Percentiles rank a stretch among this genome's conserved stretches.
Evolutionary conservation across 2,797 vertebrate genomes (phyloP).

Genomic region (Notolepis coatsorum): DNA sequence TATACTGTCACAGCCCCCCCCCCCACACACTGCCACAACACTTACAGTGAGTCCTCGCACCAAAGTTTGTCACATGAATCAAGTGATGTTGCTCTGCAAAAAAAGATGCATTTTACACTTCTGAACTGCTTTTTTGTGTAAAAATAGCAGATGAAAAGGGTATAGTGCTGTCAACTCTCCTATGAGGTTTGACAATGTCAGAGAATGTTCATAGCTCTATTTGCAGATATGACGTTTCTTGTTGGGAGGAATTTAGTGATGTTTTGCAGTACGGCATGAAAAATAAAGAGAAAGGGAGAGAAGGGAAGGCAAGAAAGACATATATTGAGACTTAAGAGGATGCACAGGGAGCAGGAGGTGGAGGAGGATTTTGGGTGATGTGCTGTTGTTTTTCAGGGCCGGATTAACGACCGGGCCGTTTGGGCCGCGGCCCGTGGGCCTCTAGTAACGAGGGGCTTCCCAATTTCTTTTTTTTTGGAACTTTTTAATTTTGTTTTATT

Average conservation of each 20-base stretch:
- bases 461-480: too few species aligned
- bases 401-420: too few species aligned
- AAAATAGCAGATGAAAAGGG: constrained; percentile 26
- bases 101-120: constrained; percentile 34
- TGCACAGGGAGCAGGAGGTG: constrained; percentile 28
- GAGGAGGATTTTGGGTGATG: too few species aligned
- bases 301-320: neutral
- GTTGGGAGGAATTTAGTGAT: neutral
- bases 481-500: too few species aligned
- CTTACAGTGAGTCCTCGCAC: constrained; percentile 10
- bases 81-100: constrained; percentile 14
- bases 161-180: neutral
- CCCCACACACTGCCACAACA: neutral
- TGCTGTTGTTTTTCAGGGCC: too few species aligned
- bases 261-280: constrained; percentile 6
- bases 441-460: too few species aligned
- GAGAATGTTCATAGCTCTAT: constrained; percentile 1
- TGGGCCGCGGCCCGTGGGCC: too few species aligned
- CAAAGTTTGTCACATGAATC: constrained; percentile 21
- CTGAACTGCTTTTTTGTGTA: constrained; percentile 6
- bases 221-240: neutral
- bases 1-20: neutral
- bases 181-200: constrained; percentile 15
- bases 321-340: too few species aligned
- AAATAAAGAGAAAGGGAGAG: constrained; percentile 12